Conservation (phyloP, 2,888 invertebrate genomes). For the Brachypterus glaber region DNA sequence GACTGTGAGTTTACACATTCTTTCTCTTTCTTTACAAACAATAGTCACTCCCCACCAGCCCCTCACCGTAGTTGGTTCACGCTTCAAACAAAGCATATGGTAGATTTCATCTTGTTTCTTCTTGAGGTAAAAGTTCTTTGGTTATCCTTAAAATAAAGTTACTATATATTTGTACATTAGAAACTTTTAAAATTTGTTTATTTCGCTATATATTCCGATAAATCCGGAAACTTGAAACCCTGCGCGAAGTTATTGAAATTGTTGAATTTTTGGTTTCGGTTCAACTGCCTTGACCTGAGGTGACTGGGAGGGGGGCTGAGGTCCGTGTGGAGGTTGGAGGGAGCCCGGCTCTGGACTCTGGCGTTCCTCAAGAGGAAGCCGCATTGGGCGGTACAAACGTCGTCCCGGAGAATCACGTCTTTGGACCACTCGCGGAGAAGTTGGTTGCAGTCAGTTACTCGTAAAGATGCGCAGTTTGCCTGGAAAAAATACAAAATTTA, state of each 20-base stretch:
- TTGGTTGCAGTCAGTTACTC: constrained; percentile 79
- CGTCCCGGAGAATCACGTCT: constrained; percentile 72
- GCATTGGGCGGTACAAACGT: constrained; percentile 86
- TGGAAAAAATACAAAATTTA: constrained; percentile 37
- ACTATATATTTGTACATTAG: no score
- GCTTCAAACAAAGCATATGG: no score
- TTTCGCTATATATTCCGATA: constrained; percentile 54
- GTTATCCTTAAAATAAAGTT: no score
- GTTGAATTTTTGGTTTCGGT: constrained; percentile 14
- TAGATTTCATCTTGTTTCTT: no score
- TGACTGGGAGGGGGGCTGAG: constrained; percentile 35
- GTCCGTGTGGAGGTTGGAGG: constrained; percentile 26
- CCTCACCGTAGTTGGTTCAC: no score
- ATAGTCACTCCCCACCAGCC: no score
- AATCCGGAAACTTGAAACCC: constrained; percentile 69
- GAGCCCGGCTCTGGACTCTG: constrained; percentile 26
- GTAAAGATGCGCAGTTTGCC: constrained; percentile 81
- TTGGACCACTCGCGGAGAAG: constrained; percentile 74
- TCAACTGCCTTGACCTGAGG: constrained; percentile 22
- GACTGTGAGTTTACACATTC: no score
- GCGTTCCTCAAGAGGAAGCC: constrained; percentile 53
- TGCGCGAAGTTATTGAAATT: constrained; percentile 40
- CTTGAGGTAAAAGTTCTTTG: no score
- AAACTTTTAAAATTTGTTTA: constrained; percentile 14
- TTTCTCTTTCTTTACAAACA: no score